These are phyloP conservation scores for Syrista parreyssii DNA, from an alignment of 2,888 invertebrate genomes.

Conservation along the genomic window DNA sequence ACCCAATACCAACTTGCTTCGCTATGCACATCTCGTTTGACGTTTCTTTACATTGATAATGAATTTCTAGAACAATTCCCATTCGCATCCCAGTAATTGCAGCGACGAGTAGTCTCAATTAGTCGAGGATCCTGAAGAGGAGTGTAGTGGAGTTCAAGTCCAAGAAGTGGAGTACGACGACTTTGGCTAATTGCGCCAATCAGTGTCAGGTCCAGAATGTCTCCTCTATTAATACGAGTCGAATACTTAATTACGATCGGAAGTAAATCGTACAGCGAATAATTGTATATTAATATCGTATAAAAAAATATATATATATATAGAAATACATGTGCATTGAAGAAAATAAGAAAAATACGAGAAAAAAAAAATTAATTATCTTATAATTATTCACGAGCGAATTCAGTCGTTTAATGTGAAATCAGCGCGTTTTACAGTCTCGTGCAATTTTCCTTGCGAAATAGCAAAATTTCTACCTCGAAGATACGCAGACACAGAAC, in stretches of 20 bases:
- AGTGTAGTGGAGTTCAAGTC: background rate
- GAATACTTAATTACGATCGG: slow-evolving; percentile 45
- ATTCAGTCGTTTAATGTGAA: background rate
- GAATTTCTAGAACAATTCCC: background rate
- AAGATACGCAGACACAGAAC: background rate
- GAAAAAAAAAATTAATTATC: background rate
- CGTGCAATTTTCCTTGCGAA: background rate
- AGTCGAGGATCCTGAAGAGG: background rate
- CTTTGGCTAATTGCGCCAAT: slow-evolving; percentile 36
- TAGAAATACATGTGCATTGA: background rate
- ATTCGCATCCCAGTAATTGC: background rate
- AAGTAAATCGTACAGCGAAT: background rate
- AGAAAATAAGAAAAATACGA: background rate
- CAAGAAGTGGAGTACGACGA: background rate
- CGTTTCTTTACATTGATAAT: background rate
- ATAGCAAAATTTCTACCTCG: background rate
- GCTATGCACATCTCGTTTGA: background rate
- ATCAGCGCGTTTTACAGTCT: background rate
- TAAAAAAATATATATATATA: background rate
- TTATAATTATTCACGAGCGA: background rate
- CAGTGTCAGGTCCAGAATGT: slow-evolving; percentile 22
- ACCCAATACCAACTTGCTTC: background rate
- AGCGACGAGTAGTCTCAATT: background rate
- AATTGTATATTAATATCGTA: background rate
- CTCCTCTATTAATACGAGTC: slow-evolving; percentile 42